Percentiles rank a stretch among this genome's conserved stretches.
Conservation (phyloP, 1,140 invertebrate species). For the Cylas formicarius region DNA sequence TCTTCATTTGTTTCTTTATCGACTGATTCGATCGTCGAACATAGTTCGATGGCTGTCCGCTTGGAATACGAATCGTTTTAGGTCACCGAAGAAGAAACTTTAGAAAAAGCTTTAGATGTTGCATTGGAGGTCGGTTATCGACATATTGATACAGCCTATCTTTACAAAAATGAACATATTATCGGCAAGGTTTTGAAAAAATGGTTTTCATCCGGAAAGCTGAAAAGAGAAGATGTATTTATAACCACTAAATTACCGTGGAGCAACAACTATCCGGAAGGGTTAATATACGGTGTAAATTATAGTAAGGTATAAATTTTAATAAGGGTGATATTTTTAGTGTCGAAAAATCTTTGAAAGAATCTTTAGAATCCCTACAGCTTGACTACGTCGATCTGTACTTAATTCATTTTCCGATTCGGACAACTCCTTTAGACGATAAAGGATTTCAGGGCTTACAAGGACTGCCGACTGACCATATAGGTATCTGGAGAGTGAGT, state of each 20-base stretch:
- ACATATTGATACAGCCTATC: conserved; percentile 62
- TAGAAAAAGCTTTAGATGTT: conserved; percentile 56
- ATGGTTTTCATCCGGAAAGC: conserved; percentile 61
- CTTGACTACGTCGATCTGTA: conserved; percentile 80
- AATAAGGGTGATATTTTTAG: no score
- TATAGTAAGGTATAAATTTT: no score
- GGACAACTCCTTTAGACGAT: no score
- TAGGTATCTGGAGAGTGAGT: background rate
- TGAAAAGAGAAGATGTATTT: conserved; percentile 59
- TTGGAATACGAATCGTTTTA: conserved; percentile 10
- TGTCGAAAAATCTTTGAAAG: conserved; percentile 23
- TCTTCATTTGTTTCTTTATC: background rate
- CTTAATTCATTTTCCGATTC: conserved; percentile 74
- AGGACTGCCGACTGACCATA: conserved; percentile 1
- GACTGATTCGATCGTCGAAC: conserved; percentile 3
- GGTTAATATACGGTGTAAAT: conserved; percentile 58
- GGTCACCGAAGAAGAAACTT: conserved; percentile 48
- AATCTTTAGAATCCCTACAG: conserved; percentile 55
- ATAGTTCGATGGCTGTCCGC: conserved; percentile 2
- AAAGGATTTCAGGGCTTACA: no score
- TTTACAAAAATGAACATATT: conserved; percentile 71
- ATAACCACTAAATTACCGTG: conserved; percentile 53
- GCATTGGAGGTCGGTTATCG: conserved; percentile 61
- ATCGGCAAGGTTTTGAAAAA: conserved; percentile 68
- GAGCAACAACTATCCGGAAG: conserved; percentile 37